Base-by-base conservation (phyloP, 2,797 vertebrate genomes). In the Ataeniobius toweri region DNA sequence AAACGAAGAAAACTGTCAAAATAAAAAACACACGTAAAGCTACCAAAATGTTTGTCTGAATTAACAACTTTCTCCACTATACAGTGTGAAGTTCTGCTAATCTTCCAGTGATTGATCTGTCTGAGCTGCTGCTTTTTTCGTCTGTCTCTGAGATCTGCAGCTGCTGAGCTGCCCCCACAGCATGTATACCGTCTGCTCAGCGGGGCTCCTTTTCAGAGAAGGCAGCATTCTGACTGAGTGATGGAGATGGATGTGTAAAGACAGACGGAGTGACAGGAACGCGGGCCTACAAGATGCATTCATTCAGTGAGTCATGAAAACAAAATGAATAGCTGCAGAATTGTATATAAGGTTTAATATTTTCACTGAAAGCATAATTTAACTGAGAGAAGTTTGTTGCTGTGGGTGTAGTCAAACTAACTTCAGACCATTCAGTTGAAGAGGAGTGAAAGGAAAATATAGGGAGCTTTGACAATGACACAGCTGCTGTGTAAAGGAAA, bases 101-200 rank as follows among this genome's bases (percentile, higher is more conserved):
- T 85, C 73, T 80, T 76, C 81, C 71, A 68, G 79, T 59, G 83
- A 89, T 69, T 86, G 88, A 90, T 90, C 84, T 53, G 65, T 82
- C 69, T 80, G 69, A 80, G 75, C 82, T 80, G 79, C 80, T 74
- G 82, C 73, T 82, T 83, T 85, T 71, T 86, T 75, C 77, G 0
- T 14, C 83, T 75, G 81, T 80, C 74, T 83, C 77, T 46, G 74
- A 63, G 55, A 80, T 87, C 83, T 77, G 82, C 83, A 85, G 88
- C 86, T 83, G 87, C 88, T 86, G 59, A 75, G 81, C 80, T 87
- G 86, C 79, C 80, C 81, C 51, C 26, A 22, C 71, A 79, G 84
- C 84, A 84, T 26, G n/a, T 46, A 70, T 71, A 46, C 79, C 76
- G 79, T 84, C 75, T 83, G 85, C 83, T 81, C 78, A 63, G 77